Conservation (phyloP, 1,140 invertebrate species). For the Drosophila triauraria region DNA sequence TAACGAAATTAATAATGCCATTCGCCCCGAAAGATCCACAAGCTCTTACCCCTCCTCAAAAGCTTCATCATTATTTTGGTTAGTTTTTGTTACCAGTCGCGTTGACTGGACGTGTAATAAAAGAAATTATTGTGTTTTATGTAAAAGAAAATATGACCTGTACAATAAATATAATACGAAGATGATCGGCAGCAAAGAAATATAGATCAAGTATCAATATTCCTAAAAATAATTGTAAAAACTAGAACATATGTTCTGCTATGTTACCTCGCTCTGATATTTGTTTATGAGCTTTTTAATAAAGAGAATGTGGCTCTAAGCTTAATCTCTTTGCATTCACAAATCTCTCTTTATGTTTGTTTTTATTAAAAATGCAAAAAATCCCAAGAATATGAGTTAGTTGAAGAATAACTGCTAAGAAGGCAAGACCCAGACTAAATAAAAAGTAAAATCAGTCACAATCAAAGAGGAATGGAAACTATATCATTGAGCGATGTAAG, state of each 20-base stretch:
- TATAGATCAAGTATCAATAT: too few relatives aligned
- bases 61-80: constrained; percentile 18
- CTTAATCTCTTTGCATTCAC: neutral
- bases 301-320: neutral
- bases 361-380: neutral
- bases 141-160: neutral
- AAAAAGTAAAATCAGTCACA: neutral
- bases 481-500: constrained; percentile 63
- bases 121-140: neutral
- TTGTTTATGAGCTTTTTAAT: constrained; percentile 1
- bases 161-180: neutral
- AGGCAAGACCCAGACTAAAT: neutral
- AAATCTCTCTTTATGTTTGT: neutral
- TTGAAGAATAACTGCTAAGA: neutral
- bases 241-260: neutral
- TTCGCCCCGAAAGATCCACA: constrained; percentile 6
- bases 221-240: neutral
- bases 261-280: neutral
- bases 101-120: neutral
- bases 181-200: neutral
- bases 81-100: neutral
- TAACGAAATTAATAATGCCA: neutral
- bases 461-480: constrained; percentile 44
- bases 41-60: constrained; percentile 9
- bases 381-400: neutral